These are phyloP conservation scores for Atethmia centrago DNA, from an alignment of 2,888 invertebrate species.

Conservation along the genomic window DNA sequence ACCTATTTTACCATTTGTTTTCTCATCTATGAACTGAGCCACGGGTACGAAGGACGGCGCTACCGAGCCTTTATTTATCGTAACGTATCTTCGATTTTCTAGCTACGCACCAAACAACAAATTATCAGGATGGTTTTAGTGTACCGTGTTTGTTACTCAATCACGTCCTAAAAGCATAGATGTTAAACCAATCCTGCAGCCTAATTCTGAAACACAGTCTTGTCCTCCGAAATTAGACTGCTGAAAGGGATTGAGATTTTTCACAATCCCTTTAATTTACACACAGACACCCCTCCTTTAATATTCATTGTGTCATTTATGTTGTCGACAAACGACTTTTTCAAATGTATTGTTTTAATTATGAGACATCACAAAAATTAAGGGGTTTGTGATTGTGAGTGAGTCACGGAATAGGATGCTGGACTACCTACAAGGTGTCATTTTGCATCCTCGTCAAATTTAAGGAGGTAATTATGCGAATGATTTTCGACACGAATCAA, in stretches of 20 bases:
- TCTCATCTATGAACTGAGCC: background rate
- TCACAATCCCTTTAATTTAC: no score
- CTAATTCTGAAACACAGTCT: background rate
- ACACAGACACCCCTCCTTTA: no score
- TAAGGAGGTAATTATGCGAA: no score
- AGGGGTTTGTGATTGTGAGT: background rate
- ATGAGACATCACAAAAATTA: background rate
- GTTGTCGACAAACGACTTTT: background rate
- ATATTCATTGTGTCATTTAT: background rate
- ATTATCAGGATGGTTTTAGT: slow-evolving; percentile 1
- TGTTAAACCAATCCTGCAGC: background rate
- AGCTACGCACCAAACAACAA: slow-evolving; percentile 3
- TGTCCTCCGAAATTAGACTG: background rate
- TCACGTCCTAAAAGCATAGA: background rate
- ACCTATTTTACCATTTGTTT: background rate
- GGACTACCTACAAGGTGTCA: background rate
- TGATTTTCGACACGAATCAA: no score
- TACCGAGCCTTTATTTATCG: background rate
- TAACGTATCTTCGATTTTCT: background rate
- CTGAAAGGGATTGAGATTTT: background rate
- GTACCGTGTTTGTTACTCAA: background rate
- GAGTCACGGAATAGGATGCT: background rate
- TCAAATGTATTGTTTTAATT: background rate
- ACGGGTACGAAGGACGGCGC: background rate
- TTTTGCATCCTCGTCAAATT: no score